These are phyloP conservation scores for Mugil cephalus DNA, from an alignment of 2,113 vertebrate genomes.

Conservation along the genomic window DNA sequence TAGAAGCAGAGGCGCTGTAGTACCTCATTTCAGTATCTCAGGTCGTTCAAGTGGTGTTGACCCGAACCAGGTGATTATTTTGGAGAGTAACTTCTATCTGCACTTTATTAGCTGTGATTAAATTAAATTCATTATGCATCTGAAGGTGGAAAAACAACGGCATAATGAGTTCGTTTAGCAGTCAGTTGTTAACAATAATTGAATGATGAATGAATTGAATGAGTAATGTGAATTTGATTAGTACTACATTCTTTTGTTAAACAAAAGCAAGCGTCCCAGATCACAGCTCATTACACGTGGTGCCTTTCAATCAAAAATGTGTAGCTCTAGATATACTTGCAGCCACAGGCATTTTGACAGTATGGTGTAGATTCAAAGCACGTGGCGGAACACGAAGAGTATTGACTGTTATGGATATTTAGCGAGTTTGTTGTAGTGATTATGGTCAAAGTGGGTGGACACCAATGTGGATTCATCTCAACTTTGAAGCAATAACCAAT, in stretches of 20 bases:
- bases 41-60: neutral
- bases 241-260: neutral
- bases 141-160: neutral
- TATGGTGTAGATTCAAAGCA: too few relatives aligned
- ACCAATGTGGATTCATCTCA: too few relatives aligned
- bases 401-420: too few relatives aligned
- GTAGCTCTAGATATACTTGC: too few relatives aligned
- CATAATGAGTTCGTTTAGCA: constrained; percentile 7
- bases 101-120: neutral
- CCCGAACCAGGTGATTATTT: neutral
- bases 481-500: too few relatives aligned
- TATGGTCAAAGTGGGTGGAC: too few relatives aligned
- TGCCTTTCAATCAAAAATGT: neutral
- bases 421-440: too few relatives aligned
- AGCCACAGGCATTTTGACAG: too few relatives aligned
- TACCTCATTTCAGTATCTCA: neutral
- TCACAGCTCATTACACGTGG: neutral
- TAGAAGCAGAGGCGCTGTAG: neutral
- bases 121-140: neutral
- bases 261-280: neutral
- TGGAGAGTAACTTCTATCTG: neutral
- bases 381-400: too few relatives aligned
- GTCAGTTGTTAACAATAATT: neutral
- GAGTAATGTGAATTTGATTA: neutral
- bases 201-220: too few relatives aligned